Conservation (phyloP, 2,113 vertebrate genomes). For the Halcyon senegalensis region DNA sequence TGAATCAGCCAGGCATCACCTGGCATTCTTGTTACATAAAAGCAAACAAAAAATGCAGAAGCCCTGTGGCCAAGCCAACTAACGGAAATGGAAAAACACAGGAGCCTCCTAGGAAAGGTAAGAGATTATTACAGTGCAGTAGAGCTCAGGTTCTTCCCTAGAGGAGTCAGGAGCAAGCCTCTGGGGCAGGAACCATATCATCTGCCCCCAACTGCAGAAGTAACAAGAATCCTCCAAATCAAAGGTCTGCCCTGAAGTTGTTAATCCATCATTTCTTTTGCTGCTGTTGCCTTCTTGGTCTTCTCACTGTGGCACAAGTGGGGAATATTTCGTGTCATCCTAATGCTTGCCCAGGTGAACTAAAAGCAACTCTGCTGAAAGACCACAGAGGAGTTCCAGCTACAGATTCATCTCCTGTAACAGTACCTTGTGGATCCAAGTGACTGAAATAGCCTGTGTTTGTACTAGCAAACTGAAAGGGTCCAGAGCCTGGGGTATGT, state of each 20-base stretch:
- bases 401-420: not conserved
- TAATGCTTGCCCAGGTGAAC: not conserved
- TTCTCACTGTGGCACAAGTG: not conserved
- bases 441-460: not conserved
- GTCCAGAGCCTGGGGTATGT: rapidly evolving
- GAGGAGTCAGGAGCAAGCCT: not conserved
- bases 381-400: not conserved
- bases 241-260: not conserved
- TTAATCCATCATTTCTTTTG: not conserved
- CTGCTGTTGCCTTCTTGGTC: not conserved
- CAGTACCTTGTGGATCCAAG: not conserved
- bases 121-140: not conserved
- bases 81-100: not conserved
- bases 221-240: not conserved
- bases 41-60: not conserved
- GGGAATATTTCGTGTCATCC: not conserved
- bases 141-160: not conserved
- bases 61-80: not conserved
- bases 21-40: not conserved
- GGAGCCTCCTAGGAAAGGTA: not conserved
- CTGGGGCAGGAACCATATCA: not conserved
- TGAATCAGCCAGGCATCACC: not conserved
- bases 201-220: not conserved
- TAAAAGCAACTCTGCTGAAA: not conserved
- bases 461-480: not conserved